Percentiles rank a stretch among this genome's conserved stretches.
Conservation (phyloP, 2,797 vertebrate species). For the Myotis planiceps region DNA sequence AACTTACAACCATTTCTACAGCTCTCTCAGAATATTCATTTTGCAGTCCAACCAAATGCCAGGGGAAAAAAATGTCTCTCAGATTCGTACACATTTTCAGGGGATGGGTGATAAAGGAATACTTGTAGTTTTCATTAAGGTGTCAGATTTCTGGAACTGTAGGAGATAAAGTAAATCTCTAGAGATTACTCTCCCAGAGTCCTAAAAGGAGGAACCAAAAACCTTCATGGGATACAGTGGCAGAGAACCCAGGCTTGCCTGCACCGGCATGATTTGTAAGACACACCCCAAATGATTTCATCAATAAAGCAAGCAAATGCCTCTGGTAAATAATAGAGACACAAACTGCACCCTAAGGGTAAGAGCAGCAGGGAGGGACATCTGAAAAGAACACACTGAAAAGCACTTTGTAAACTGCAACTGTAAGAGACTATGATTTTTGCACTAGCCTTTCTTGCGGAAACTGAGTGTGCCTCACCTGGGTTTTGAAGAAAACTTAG, state of each 20-base stretch:
- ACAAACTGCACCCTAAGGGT: not conserved
- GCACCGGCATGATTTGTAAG: not conserved
- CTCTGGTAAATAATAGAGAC: not conserved
- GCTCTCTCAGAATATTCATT: not conserved
- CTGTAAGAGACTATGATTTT: not conserved
- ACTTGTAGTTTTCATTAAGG: not conserved
- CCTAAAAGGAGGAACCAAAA: not conserved
- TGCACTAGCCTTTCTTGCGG: not conserved
- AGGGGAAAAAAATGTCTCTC: not conserved
- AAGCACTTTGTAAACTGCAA: not conserved
- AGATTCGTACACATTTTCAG: not conserved
- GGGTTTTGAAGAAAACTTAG: not conserved
- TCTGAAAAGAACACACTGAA: slow-evolving; percentile 27
- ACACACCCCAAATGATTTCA: not conserved
- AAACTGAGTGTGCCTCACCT: not conserved
- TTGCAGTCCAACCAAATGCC: slow-evolving; percentile 13
- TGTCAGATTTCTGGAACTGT: not conserved
- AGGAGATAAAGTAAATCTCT: not conserved
- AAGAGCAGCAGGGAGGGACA: not conserved
- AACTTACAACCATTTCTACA: not conserved
- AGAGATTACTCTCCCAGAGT: not conserved
- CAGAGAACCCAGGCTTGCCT: not conserved
- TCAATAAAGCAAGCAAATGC: not conserved
- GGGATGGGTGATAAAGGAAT: not conserved
- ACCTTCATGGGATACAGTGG: not conserved